Evolutionary conservation across 2,888 invertebrate genomes (phyloP).

Genomic region (Ischnus inquisitorius): DNA sequence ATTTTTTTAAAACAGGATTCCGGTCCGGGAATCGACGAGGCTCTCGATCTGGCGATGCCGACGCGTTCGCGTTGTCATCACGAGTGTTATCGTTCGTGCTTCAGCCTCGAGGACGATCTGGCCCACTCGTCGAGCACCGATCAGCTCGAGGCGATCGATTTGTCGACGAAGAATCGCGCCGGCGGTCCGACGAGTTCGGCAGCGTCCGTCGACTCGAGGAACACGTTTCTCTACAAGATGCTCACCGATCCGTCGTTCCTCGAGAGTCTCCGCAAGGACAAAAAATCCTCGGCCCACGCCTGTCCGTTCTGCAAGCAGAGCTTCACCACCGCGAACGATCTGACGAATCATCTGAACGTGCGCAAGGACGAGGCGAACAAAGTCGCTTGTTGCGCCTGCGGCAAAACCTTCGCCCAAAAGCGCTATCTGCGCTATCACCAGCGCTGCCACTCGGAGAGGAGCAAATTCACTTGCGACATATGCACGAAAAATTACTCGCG

Average conservation of each 20-base stretch:
- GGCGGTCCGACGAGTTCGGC: constrained; percentile 11
- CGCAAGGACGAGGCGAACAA: constrained; percentile 76
- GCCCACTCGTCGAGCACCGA: constrained; percentile 35
- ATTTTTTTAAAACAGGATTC: constrained; percentile 17
- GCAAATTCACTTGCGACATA: constrained; percentile 81
- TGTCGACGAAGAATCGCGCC: constrained; percentile 71
- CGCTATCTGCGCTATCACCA: constrained; percentile 82
- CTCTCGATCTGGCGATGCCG: constrained; percentile 67
- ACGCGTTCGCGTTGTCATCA: constrained; percentile 63
- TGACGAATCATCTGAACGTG: constrained; percentile 77
- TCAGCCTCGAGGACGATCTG: constrained; percentile 39
- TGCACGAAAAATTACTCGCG: constrained; percentile 82
- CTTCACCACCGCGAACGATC: constrained; percentile 74
- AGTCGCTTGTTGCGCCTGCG: constrained; percentile 81
- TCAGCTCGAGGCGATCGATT: constrained; percentile 72
- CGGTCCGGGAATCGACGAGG: constrained; percentile 55
- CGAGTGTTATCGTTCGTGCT: constrained; percentile 60
- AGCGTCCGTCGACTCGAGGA: constrained; percentile 72
- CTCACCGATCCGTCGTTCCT: constrained; percentile 81
- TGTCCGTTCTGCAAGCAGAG: constrained; percentile 80
- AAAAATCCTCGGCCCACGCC: constrained; percentile 54
- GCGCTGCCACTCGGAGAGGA: constrained; percentile 80
- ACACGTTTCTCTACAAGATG: constrained; percentile 81
- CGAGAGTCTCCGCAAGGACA: constrained; percentile 70
- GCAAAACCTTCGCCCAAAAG: constrained; percentile 80